These are phyloP conservation scores for Lepus europaeus DNA, from an alignment of 2,113 vertebrate genomes.

Conservation along the genomic window DNA sequence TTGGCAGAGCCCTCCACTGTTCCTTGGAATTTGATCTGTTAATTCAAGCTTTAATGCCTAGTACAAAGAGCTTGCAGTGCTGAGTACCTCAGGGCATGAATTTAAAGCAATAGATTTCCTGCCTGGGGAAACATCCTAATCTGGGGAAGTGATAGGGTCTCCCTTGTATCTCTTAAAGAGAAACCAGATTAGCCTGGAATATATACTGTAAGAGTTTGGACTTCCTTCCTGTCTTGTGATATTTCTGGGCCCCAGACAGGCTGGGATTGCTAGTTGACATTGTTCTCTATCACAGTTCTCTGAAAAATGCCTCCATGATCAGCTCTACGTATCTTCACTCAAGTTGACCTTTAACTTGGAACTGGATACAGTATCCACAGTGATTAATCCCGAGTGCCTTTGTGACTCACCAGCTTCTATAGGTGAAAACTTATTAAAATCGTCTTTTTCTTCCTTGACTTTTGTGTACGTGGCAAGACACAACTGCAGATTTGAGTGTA, in stretches of 20 bases:
- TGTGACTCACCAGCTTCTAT: constrained; percentile 76
- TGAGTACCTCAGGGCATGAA: not conserved
- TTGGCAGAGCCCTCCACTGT: not conserved
- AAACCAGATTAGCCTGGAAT: not conserved
- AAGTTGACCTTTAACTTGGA: constrained; percentile 82
- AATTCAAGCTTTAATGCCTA: not conserved
- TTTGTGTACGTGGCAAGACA: not conserved
- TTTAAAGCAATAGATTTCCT: constrained; percentile 56
- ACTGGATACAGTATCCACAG: constrained; percentile 71
- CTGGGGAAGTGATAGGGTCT: not conserved
- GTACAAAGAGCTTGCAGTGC: constrained; percentile 34
- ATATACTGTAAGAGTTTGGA: not conserved
- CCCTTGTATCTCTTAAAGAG: constrained; percentile 13
- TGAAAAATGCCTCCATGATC: constrained; percentile 78
- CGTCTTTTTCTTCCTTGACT: not conserved
- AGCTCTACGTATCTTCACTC: constrained; percentile 79
- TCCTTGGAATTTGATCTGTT: constrained; percentile 47
- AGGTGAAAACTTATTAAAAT: constrained; percentile 74
- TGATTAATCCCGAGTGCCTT: constrained; percentile 80
- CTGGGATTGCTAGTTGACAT: not conserved
- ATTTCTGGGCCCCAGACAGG: not conserved
- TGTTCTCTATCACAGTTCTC: constrained; percentile 74
- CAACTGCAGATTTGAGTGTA: not conserved
- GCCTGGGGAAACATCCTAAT: constrained; percentile 12
- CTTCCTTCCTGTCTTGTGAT: not conserved